These are phyloP conservation scores for Hyphantria cunea DNA, from an alignment of 1,140 invertebrate genomes.

Conservation along the genomic window DNA sequence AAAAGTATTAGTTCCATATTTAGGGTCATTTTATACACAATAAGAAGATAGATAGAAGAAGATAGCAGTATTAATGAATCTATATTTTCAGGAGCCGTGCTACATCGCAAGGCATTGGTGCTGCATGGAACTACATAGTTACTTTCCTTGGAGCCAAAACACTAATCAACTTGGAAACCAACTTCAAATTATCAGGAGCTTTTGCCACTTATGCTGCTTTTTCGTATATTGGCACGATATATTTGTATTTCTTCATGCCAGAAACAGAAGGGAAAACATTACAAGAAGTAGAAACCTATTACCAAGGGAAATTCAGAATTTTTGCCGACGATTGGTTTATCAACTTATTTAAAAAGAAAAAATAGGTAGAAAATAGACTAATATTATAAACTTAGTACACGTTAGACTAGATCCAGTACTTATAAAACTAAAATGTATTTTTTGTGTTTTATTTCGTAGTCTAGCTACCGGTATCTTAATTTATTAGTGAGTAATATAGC, in stretches of 20 bases:
- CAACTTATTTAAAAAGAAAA: conserved; percentile 52
- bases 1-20: no score
- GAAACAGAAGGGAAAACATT: conserved; percentile 91
- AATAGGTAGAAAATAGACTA: conserved; percentile 39
- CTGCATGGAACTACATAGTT: conserved; percentile 83
- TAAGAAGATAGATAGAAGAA: no score
- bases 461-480: conserved; percentile 2
- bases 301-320: conserved; percentile 76
- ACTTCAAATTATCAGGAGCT: conserved; percentile 80
- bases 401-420: conserved; percentile 27
- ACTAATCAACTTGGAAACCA: conserved; percentile 80
- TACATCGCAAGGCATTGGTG: conserved; percentile 82
- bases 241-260: conserved; percentile 87
- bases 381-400: conserved; percentile 14
- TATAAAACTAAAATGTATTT: conserved; percentile 12
- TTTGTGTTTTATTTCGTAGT: conserved; percentile 8
- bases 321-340: conserved; percentile 73
- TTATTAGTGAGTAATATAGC: conserved; percentile 11
- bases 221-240: conserved; percentile 82
- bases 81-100: conserved; percentile 75
- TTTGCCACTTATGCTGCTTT: conserved; percentile 85
- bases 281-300: conserved; percentile 86
- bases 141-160: conserved; percentile 85
- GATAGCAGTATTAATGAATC: no score
- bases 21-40: no score